phyloP scores from a whole-genome alignment of 2,113 vertebrate species.

The Eptesicus fuscus region DNA sequence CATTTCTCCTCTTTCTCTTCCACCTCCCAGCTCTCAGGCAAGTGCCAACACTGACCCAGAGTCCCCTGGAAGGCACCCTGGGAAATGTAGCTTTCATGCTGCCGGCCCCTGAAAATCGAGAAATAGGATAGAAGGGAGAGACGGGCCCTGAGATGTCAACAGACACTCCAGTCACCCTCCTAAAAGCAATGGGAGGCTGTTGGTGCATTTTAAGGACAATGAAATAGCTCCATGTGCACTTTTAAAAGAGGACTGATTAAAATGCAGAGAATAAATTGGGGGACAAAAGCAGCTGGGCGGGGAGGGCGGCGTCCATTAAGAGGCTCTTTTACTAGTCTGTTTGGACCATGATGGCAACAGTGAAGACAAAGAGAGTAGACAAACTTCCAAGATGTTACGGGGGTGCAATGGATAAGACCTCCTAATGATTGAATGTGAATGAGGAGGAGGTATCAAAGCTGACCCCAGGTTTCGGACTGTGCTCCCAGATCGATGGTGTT shows the following conservation, averaged over 20 bases:
- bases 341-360: not conserved
- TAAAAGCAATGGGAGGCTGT: not conserved
- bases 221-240: not conserved
- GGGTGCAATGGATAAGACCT: not conserved
- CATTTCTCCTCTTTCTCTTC: not conserved
- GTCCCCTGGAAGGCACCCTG: not conserved
- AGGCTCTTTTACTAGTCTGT: not conserved
- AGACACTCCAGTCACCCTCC: not conserved
- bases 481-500: not conserved
- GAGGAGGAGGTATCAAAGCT: not conserved
- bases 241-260: not conserved
- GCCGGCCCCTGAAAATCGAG: not conserved
- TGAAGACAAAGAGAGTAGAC: not conserved
- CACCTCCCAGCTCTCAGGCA: not conserved
- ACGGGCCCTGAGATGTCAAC: not conserved
- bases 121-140: not conserved
- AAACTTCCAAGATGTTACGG: not conserved
- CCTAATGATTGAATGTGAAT: not conserved
- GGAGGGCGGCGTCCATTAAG: not conserved
- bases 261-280: not conserved
- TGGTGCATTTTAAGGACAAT: not conserved
- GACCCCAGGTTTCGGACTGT: not conserved
- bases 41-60: not conserved
- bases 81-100: not conserved
- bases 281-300: not conserved